Conservation (phyloP, 2,888 invertebrate species). For the Shargacucullia verbasci region DNA sequence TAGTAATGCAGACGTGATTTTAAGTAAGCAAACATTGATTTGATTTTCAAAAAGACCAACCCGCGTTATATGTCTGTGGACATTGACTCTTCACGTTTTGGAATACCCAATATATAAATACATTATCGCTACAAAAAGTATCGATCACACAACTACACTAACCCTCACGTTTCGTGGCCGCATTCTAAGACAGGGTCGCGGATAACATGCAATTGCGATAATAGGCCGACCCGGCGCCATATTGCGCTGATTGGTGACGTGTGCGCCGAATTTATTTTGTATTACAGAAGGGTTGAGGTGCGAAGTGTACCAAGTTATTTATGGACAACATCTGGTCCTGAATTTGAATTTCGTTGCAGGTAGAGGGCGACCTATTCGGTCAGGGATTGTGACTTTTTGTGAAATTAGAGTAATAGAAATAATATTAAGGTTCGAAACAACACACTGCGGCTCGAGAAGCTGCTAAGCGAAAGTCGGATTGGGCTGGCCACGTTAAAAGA, state of each 20-base stretch:
- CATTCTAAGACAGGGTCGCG: conserved; percentile 74
- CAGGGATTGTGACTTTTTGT: background rate
- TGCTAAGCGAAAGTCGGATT: no score
- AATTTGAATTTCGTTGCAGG: conserved; percentile 67
- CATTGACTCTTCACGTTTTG: no score
- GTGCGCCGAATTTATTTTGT: conserved; percentile 82
- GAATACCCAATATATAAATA: no score
- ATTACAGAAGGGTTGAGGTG: conserved; percentile 86
- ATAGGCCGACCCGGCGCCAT: conserved; percentile 84
- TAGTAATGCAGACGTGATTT: no score
- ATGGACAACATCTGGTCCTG: conserved; percentile 72
- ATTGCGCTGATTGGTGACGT: conserved; percentile 85
- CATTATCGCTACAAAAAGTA: background rate
- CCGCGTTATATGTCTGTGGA: no score
- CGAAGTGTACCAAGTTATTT: conserved; percentile 74
- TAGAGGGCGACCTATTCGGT: conserved; percentile 52
- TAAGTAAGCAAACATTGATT: no score
- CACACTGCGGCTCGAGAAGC: no score
- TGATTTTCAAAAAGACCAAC: no score
- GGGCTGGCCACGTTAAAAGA: no score
- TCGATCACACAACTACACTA: conserved; percentile 1
- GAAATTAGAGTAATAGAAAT: no score
- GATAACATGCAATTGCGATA: conserved; percentile 78
- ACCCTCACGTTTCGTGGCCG: conserved; percentile 56
- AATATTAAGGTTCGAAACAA: no score